Base-by-base conservation (phyloP, 2,113 vertebrate genomes). In the Odontesthes bonariensis region DNA sequence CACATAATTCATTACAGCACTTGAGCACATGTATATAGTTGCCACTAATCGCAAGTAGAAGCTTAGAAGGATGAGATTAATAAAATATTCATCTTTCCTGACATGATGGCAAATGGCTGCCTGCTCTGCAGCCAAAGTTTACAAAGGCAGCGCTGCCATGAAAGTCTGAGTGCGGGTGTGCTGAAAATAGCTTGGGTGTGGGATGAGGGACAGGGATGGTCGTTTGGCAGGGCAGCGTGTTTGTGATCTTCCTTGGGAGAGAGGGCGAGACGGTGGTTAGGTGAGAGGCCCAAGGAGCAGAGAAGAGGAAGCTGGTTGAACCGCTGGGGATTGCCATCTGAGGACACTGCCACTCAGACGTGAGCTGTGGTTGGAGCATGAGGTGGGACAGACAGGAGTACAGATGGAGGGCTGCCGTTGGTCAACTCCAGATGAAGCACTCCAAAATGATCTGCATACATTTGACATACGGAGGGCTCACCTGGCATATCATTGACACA, bases 101-200 rank as follows among this genome's bases (percentile, higher is more conserved):
- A 63, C 74, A 71, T 55, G 13, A 57, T 31, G 76, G 68, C 55
- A 16, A 38, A 63, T 66, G 72, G 73, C 52, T 73, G 58, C 65
- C 63, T 77, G 59, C n/a, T 69, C 61, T 17, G 75, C 42, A 69
- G 72, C 79, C 83, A 81, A 38, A 62, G 66, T 86, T 85, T 79
- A 81, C 72, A 69, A 71, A 82, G 53, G 11, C 42, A 70, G 75
- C 75, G 81, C 59, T 33, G 59, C 65, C 65, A 22, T 80, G 70
- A 49, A 70, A 57, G 59, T 63, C 64, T 79, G 57, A 52, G 67
- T 81, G 33, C 32, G 83, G 81, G 70, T 57, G 59, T 17, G 64
- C 75, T 82, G 81, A 68, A 91, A 91, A 92, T 89, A 90, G 73
- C 76, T 8, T 19, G 62, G 42, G 33, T 87, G 81, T 81, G 85